Evolutionary conservation across 2,888 invertebrate genomes (phyloP).

Genomic region (Arctia plantaginis): DNA sequence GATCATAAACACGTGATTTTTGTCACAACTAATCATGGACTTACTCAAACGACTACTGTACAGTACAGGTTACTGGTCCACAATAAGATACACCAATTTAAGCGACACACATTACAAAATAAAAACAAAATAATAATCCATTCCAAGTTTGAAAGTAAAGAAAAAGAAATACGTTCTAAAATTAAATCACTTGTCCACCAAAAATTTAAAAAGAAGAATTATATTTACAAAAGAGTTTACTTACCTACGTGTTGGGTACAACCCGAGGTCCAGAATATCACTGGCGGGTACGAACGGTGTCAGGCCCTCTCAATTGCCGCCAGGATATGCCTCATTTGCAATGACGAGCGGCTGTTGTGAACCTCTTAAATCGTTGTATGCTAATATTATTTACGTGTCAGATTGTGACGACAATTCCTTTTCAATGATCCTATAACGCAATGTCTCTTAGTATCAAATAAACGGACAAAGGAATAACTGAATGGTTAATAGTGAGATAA

Average conservation of each 20-base stretch:
- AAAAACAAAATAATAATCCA: background rate
- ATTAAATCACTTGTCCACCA: background rate
- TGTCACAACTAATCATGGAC: slow-evolving; percentile 10
- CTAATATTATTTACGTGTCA: slow-evolving; percentile 64
- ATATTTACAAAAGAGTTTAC: slow-evolving; percentile 18
- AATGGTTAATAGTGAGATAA: background rate
- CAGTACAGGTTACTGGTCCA: slow-evolving; percentile 35
- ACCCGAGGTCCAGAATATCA: slow-evolving; percentile 55
- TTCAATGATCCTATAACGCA: slow-evolving; percentile 47
- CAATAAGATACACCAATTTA: slow-evolving; percentile 22
- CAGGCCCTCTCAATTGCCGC: slow-evolving; percentile 69
- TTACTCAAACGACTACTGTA: slow-evolving; percentile 23
- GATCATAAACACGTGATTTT: background rate
- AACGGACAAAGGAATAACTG: background rate
- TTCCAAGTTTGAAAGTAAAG: slow-evolving; percentile 1
- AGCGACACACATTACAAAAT: background rate
- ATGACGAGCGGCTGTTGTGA: slow-evolving; percentile 72
- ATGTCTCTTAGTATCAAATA: slow-evolving; percentile 20
- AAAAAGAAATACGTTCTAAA: background rate
- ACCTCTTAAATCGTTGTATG: slow-evolving; percentile 63
- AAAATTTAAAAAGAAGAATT: slow-evolving; percentile 20
- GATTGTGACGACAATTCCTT: slow-evolving; percentile 50
- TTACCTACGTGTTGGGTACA: slow-evolving; percentile 40
- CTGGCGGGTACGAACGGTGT: slow-evolving; percentile 48
- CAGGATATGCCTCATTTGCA: slow-evolving; percentile 80